These are phyloP conservation scores for Drosophila pallidifrons DNA, from an alignment of 1,140 invertebrate species.

Conservation along the genomic window DNA sequence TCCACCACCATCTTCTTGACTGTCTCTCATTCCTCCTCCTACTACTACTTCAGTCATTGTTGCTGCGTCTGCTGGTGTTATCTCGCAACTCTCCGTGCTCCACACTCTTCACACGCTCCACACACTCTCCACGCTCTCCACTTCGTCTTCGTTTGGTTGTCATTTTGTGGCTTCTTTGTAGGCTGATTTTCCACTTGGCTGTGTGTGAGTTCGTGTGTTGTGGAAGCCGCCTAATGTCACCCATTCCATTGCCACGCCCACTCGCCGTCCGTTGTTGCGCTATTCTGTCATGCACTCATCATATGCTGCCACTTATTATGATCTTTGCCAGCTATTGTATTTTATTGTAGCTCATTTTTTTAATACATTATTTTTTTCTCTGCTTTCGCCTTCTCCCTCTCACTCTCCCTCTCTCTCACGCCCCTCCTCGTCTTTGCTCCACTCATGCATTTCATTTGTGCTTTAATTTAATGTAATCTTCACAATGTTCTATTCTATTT, in stretches of 20 bases:
- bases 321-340: constrained; percentile 61
- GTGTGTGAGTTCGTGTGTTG: background rate
- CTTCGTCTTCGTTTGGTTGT: background rate
- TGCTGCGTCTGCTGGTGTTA: background rate
- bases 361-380: constrained; percentile 48
- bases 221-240: constrained; percentile 4
- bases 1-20: background rate
- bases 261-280: background rate
- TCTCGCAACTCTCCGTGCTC: background rate
- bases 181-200: constrained; percentile 66
- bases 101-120: background rate
- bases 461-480: constrained; percentile 66
- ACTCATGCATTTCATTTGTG: constrained; percentile 60
- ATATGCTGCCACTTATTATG: constrained; percentile 46
- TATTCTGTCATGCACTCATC: constrained; percentile 15
- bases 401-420: background rate
- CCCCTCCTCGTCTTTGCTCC: constrained; percentile 1
- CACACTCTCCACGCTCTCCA: constrained; percentile 7
- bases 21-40: background rate
- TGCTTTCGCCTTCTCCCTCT: constrained; percentile 10
- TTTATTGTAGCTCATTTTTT: constrained; percentile 63
- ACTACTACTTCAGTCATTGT: background rate
- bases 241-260: background rate
- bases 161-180: constrained; percentile 50
- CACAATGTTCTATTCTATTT: constrained; percentile 52